phyloP scores from a whole-genome alignment of 2,797 vertebrate genomes.

The Cuculus canorus region DNA sequence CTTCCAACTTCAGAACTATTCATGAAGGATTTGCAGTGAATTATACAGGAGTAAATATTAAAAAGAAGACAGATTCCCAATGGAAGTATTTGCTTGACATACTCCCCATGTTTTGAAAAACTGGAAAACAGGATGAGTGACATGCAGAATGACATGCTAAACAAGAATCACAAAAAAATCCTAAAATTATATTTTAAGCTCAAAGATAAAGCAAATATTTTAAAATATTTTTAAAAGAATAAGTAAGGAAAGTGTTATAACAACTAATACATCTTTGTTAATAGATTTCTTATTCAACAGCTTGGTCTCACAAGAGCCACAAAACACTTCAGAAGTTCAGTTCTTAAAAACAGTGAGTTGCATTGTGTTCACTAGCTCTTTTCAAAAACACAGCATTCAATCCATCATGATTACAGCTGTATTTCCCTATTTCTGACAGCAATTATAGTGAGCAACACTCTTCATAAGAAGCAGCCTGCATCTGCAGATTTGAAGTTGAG shows the following conservation, averaged over 20 bases:
- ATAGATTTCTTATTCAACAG: background rate
- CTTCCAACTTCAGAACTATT: background rate
- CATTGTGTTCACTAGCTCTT: background rate
- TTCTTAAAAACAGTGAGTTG: background rate
- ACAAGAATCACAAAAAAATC: background rate
- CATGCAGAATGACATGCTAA: background rate
- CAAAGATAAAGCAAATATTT: background rate
- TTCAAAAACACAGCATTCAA: background rate
- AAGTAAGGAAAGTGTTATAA: background rate
- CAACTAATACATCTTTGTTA: background rate
- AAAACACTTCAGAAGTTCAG: background rate
- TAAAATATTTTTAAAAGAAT: background rate
- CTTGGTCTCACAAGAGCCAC: background rate
- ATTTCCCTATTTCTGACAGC: background rate
- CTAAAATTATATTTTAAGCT: background rate
- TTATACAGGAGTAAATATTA: background rate
- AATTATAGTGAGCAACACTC: background rate
- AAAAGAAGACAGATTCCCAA: background rate
- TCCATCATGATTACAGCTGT: background rate
- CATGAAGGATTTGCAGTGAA: background rate
- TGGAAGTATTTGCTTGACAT: background rate
- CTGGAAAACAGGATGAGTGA: rapidly evolving
- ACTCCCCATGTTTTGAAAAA: background rate
- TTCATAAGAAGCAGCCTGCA: background rate
- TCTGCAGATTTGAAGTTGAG: background rate